Conservation (phyloP, 1,140 invertebrate species). For the Anadara kagoshimensis region DNA sequence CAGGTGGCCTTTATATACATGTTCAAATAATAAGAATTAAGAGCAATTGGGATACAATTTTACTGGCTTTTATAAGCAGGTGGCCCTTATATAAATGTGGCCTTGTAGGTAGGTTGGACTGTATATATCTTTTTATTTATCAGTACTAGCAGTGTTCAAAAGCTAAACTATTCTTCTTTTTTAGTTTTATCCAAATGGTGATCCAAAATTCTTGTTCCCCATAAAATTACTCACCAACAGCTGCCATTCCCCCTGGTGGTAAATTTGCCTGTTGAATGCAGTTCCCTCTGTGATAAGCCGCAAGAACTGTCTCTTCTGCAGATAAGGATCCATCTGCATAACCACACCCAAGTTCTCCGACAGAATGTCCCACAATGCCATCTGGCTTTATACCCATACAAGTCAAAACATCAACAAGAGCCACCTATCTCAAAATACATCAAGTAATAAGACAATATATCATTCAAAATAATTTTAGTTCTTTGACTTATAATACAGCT, state of each 20-base stretch:
- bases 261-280: constrained; percentile 88
- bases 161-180: background rate
- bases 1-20: no score
- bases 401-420: constrained; percentile 89
- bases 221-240: constrained; percentile 78
- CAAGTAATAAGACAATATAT: no score
- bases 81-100: no score
- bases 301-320: constrained; percentile 91
- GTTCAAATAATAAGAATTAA: no score
- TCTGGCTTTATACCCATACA: constrained; percentile 88
- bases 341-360: constrained; percentile 84
- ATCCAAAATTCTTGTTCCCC: background rate
- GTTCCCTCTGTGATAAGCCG: constrained; percentile 93
- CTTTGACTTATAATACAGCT: no score
- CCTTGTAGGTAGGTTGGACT: no score
- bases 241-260: constrained; percentile 87
- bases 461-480: no score
- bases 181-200: background rate
- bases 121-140: background rate
- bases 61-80: no score
- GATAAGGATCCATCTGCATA: constrained; percentile 97
- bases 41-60: no score
- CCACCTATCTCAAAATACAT: constrained; percentile 79
- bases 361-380: constrained; percentile 96
- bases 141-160: background rate